These are phyloP conservation scores for Luffia ferchaultella DNA, from an alignment of 2,888 invertebrate species.

Conservation along the genomic window DNA sequence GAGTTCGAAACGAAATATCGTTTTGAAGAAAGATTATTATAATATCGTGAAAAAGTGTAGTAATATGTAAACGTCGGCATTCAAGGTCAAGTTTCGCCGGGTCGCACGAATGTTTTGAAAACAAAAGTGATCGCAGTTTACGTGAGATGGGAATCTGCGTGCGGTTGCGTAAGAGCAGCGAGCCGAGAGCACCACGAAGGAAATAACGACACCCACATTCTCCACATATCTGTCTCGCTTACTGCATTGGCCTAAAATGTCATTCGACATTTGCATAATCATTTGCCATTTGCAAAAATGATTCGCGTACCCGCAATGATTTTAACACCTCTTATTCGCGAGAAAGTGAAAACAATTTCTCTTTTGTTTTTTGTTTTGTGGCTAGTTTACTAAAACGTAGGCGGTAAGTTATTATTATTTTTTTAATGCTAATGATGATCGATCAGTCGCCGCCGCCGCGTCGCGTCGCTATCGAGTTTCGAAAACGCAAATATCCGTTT, in stretches of 20 bases:
- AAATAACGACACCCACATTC: conserved; percentile 21
- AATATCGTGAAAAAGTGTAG: too few relatives aligned
- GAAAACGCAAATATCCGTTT: conserved; percentile 10
- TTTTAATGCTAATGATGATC: too few relatives aligned
- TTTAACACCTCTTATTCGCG: too few relatives aligned
- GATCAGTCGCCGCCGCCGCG: conserved; percentile 1
- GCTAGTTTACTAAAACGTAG: too few relatives aligned
- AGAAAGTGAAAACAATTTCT: conserved; percentile 20
- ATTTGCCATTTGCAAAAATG: too few relatives aligned
- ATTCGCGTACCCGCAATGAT: too few relatives aligned
- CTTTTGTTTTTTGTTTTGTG: too few relatives aligned
- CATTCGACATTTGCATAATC: too few relatives aligned
- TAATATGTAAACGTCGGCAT: conserved; percentile 37
- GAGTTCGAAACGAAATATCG: too few relatives aligned
- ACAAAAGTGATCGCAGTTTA: conserved; percentile 52
- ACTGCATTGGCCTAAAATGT: conserved; percentile 9
- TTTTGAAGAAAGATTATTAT: too few relatives aligned
- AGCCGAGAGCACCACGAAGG: conserved; percentile 10
- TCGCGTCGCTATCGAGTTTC: neutral
- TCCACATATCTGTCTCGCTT: conserved; percentile 13
- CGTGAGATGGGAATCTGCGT: conserved; percentile 23
- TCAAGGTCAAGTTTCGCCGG: conserved; percentile 34
- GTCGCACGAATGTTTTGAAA: conserved; percentile 36
- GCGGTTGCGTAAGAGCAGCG: conserved; percentile 28
- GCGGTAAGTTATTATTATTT: too few relatives aligned